Base-by-base conservation (phyloP, 2,888 invertebrate genomes). In the Hipparchia semele region DNA sequence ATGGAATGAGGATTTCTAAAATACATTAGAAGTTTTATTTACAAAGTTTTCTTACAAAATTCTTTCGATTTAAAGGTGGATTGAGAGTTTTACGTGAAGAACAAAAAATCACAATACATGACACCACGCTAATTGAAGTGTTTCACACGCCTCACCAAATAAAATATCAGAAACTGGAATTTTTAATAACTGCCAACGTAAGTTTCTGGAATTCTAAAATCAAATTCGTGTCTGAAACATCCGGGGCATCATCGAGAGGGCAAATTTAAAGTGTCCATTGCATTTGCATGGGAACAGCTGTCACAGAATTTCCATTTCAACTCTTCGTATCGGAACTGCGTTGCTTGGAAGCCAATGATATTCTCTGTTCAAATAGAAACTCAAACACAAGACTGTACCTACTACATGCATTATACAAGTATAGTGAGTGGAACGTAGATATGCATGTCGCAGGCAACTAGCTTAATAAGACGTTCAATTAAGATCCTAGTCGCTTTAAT, bases 201-300 rank as follows among this genome's bases (percentile, higher is more conserved):
- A 59, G 59, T 49, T 58, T 58, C 49, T 13, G 68, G 68, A 58
- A 45, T 58, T 58, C 59, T n/a, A 68, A 58, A 56, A 68, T 68
- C 67, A 67, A 67, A 67, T 58, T 68, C 46, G 49, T 68, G 69
- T 74, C 61, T 65, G 70, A 69, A 72, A 75, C 72, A 65, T 75
- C 71, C 71, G 72, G 76, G 75, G 68, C 76, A 80, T 78, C 79
- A 78, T 80, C 78, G 78, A 73, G 79, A 79, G 81, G 83, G 80
- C 82, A 83, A 83, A 85, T 85, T 86, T 83, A 83, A 86, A 87
- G 82, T 80, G 83, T 80, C 82, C 82, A 78, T 74, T 81, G 83
- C 83, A 86, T 87, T 87, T 86, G 85, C 84, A 87, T 87, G 83
- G 82, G 78, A 82, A 72, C 86, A 86, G 83, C 86, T 86, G 87